Conservation (phyloP, 2,797 vertebrate genomes). For the Microcaecilia unicolor region DNA sequence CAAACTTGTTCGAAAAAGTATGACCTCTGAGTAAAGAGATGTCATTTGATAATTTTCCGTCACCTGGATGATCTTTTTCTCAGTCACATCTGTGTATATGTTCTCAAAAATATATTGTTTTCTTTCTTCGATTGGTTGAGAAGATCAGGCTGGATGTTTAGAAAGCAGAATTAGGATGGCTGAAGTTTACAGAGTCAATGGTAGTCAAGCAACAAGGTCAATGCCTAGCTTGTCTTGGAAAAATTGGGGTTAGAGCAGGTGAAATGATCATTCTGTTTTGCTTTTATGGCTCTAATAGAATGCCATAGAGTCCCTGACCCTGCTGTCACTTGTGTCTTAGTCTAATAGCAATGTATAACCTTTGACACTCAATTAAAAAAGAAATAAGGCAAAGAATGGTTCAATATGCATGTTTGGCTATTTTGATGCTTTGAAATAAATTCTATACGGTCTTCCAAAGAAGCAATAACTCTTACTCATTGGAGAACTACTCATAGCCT, state of each 20-base stretch:
- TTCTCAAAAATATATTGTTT: slow-evolving; percentile 46
- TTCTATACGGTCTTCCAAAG: slow-evolving; percentile 18
- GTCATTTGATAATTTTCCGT: slow-evolving; percentile 44
- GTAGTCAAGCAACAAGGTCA: slow-evolving; percentile 57
- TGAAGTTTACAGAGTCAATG: slow-evolving; percentile 55
- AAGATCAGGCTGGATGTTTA: slow-evolving; percentile 44
- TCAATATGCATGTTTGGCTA: slow-evolving; percentile 38
- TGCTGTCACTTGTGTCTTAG: slow-evolving; percentile 43
- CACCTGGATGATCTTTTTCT: slow-evolving; percentile 25
- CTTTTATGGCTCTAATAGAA: slow-evolving; percentile 53
- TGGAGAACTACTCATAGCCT: slow-evolving; percentile 4
- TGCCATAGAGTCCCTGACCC: slow-evolving; percentile 45
- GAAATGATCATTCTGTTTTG: slow-evolving; percentile 60
- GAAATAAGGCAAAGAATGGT: slow-evolving; percentile 49
- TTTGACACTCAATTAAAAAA: slow-evolving; percentile 57
- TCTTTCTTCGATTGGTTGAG: slow-evolving; percentile 27
- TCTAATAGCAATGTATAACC: slow-evolving; percentile 50
- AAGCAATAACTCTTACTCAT: slow-evolving; percentile 18
- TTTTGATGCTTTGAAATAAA: slow-evolving; percentile 25
- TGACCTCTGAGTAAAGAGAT: slow-evolving; percentile 21
- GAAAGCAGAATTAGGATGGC: slow-evolving; percentile 47
- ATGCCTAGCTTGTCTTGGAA: slow-evolving; percentile 44
- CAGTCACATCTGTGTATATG: slow-evolving; percentile 24
- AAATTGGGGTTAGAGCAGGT: slow-evolving; percentile 60
- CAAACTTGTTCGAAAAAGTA: slow-evolving; percentile 21